These are phyloP conservation scores for Dufourea novaeangliae DNA, from an alignment of 1,140 invertebrate species.

Conservation along the genomic window DNA sequence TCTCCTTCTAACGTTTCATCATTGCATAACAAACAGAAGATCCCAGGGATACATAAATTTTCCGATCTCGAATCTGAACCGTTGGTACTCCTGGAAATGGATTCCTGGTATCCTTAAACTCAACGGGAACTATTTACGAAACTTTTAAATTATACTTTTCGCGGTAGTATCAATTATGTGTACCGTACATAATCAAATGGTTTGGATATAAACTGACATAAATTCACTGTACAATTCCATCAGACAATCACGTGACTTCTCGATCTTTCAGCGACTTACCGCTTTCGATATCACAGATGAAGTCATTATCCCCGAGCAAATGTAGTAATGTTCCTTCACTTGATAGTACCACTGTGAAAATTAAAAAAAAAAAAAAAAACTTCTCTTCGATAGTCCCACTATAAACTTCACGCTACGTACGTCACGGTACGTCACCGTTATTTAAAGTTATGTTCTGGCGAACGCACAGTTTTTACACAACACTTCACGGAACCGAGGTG, in stretches of 20 bases:
- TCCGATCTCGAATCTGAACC: background rate
- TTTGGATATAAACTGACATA: too few species aligned
- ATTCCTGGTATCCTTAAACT: too few species aligned
- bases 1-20: background rate
- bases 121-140: too few species aligned
- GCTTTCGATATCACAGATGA: background rate
- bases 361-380: background rate
- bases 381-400: background rate
- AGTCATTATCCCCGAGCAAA: background rate
- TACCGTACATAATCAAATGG: too few species aligned
- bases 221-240: too few species aligned
- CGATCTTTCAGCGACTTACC: slow-evolving; percentile 28
- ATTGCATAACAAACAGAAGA: background rate
- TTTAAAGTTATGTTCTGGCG: slow-evolving; percentile 29
- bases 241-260: too few species aligned
- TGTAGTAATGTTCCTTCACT: background rate
- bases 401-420: background rate
- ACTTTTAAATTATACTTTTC: too few species aligned
- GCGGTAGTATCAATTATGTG: too few species aligned
- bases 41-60: background rate
- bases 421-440: slow-evolving; percentile 50
- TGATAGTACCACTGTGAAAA: slow-evolving; percentile 4
- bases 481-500: background rate
- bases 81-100: too few species aligned
- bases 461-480: slow-evolving; percentile 19